Base-by-base conservation (phyloP, 2,797 vertebrate genomes). In the Anguilla marmorata region DNA sequence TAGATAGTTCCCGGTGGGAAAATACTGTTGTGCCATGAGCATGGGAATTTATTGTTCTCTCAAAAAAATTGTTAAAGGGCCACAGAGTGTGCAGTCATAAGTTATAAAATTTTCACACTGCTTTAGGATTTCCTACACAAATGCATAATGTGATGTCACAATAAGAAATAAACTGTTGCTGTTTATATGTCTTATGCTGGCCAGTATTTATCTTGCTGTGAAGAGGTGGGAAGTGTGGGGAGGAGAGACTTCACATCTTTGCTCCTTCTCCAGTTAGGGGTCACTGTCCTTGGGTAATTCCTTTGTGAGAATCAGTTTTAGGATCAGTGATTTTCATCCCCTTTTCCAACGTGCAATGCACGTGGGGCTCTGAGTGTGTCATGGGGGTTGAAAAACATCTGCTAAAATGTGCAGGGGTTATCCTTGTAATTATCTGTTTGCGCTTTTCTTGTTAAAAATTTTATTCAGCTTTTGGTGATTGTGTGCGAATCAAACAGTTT, bases 231-330 rank as follows among this genome's bases (percentile, higher is more conserved):
- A 3, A 16, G 41, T 2, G 37, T 5, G 37, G 16, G 45, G 19
- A 6, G 79, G 74, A 12, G 69, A 33, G 6, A 45, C 41, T 48
- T 45, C 33, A 80, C 14, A 45, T 82, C 79, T 50, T 82, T n/a
- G 7, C 45, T 21, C 45, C 45, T n/a, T 79, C 33, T 45, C 41
- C 79, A 48, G 41, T 50, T 50, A 48, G 24, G 79, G 79, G 79
- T 82, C 79, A 82, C 41, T 82, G 41, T 82, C 79, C 50, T n/a
- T 82, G 41, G 79, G 79, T 6, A 82, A 82, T 82, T 33, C 45
- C 79, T 82, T 82, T 82, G 79, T 82, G 79, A 48, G 79, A 82
- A 85, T 85, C 27, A 56, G 19, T 85, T 5, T 60, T 9, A 84
- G 27, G 52, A 85, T 85, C 54, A 58, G 58, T 52, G 54, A 21